Conservation (phyloP, 2,113 vertebrate species). For the Bos taurus region DNA sequence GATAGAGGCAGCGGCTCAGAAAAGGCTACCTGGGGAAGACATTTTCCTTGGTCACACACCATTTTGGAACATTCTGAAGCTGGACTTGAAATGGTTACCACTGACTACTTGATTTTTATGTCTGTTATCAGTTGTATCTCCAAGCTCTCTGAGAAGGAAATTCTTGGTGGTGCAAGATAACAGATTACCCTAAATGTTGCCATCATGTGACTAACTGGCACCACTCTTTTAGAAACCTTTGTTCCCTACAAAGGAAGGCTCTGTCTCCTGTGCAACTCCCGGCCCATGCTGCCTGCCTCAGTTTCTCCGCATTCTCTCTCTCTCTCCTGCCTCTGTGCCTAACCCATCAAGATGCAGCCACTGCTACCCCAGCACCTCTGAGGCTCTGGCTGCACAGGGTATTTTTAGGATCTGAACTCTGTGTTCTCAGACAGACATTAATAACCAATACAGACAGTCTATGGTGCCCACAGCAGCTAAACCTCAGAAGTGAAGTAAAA, state of each 20-base stretch:
- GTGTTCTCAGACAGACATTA: slow-evolving; percentile 51
- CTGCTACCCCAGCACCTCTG: not conserved
- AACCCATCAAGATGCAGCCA: not conserved
- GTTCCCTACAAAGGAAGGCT: not conserved
- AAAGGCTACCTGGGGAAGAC: not conserved
- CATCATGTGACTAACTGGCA: slow-evolving; percentile 9
- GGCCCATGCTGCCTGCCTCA: not conserved
- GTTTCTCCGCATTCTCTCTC: not conserved
- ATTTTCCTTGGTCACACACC: not conserved
- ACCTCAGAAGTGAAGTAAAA: not conserved
- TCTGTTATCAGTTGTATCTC: not conserved
- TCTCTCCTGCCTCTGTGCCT: not conserved
- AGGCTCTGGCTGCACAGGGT: not conserved
- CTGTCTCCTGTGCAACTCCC: not conserved
- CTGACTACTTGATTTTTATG: slow-evolving; percentile 19
- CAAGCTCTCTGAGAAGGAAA: slow-evolving; percentile 11
- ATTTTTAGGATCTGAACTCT: slow-evolving; percentile 41
- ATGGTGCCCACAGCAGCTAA: not conserved
- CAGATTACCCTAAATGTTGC: not conserved
- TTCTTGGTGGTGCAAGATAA: not conserved
- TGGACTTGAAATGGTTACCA: slow-evolving; percentile 38
- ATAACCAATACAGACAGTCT: slow-evolving; percentile 33
- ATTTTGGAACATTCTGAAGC: slow-evolving; percentile 1
- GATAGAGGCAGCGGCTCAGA: not conserved
- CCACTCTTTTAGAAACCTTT: slow-evolving; percentile 1